A percentile compares a stretch with the other conserved stretches of the same genome.
These are phyloP conservation scores for Atrichornis clamosus DNA, from an alignment of 2,113 vertebrate species.

Conservation along the genomic window DNA sequence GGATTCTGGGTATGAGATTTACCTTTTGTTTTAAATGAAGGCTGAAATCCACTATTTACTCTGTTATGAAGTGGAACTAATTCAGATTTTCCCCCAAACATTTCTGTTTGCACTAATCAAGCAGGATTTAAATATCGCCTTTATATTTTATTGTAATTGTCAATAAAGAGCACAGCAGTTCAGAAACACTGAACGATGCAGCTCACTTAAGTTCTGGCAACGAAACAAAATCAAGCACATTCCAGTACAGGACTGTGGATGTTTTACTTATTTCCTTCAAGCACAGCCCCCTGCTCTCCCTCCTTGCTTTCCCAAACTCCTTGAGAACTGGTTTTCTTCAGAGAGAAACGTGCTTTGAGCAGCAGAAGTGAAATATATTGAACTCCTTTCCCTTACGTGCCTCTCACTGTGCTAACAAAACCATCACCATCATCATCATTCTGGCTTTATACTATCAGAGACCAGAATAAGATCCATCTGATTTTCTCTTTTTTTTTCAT, in stretches of 20 bases:
- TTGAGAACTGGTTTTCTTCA: not conserved
- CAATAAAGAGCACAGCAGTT: conserved; percentile 33
- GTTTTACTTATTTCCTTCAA: not conserved
- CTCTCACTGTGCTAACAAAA: not conserved
- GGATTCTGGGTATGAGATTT: conserved; percentile 68
- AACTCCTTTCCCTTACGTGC: not conserved
- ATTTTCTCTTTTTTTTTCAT: not conserved
- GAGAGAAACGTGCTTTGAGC: not conserved
- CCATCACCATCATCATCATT: not conserved
- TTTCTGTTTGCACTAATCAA: conserved; percentile 5
- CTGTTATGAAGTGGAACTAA: conserved; percentile 62
- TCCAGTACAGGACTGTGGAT: not conserved
- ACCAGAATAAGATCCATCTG: not conserved
- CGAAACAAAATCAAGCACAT: not conserved
- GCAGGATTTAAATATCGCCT: conserved; percentile 27
- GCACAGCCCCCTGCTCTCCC: not conserved
- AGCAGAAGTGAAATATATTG: not conserved
- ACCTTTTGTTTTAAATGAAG: conserved; percentile 75
- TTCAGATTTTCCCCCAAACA: conserved; percentile 56
- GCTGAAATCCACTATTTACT: conserved; percentile 62
- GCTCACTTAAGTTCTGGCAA: not conserved
- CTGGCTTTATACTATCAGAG: not conserved
- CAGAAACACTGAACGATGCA: not conserved
- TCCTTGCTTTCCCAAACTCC: not conserved
- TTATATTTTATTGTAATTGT: conserved; percentile 27